Evolutionary conservation across 2,888 invertebrate genomes (phyloP).

Genomic region (Coenonympha glycerion): DNA sequence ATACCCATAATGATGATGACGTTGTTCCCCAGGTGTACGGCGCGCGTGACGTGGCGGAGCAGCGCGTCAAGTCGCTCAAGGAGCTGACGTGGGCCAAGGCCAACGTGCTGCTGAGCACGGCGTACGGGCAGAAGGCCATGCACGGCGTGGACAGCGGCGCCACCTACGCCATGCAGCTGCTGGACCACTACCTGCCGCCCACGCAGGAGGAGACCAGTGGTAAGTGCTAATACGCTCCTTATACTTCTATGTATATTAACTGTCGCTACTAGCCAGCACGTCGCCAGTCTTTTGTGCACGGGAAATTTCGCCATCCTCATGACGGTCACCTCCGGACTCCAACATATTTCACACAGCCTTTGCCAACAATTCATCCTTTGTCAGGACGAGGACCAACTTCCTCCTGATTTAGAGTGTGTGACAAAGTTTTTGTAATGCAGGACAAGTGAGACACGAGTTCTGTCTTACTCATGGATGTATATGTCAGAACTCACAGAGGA

Average conservation of each 20-base stretch:
- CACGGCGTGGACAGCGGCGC: conserved; percentile 81
- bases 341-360: too few relatives aligned
- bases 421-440: too few relatives aligned
- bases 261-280: too few relatives aligned
- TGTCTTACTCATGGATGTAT: too few relatives aligned
- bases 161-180: conserved; percentile 80
- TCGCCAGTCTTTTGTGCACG: too few relatives aligned
- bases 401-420: too few relatives aligned
- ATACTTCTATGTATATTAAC: background rate
- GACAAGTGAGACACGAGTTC: too few relatives aligned
- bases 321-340: too few relatives aligned
- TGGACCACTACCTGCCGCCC: conserved; percentile 83
- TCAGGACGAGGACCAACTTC: too few relatives aligned
- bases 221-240: conserved; percentile 34
- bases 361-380: too few relatives aligned
- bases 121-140: conserved; percentile 81
- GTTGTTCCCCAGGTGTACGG: conserved; percentile 53
- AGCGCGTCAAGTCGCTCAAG: conserved; percentile 79
- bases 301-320: too few relatives aligned
- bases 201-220: conserved; percentile 69
- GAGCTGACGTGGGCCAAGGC: conserved; percentile 83
- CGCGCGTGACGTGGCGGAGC: conserved; percentile 68
- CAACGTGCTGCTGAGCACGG: conserved; percentile 81
- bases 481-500: too few relatives aligned
- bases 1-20: background rate